Evolutionary conservation across 2,113 vertebrate species (phyloP).

Genomic region (Paraplagusia blochii): DNA sequence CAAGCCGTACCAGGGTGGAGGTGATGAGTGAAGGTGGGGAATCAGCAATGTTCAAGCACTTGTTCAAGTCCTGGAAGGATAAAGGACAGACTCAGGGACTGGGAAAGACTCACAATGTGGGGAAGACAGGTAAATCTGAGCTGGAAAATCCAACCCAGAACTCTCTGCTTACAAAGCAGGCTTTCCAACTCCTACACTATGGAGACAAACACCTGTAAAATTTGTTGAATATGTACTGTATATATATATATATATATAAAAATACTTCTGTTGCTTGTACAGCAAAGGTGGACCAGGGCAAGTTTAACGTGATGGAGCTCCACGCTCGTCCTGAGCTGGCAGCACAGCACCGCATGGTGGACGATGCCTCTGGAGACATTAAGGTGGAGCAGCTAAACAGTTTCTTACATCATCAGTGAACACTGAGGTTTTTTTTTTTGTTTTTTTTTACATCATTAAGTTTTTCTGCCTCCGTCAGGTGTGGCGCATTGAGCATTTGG

Average conservation of each 20-base stretch:
- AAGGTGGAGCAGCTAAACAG: constrained; percentile 64
- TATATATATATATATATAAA: no score
- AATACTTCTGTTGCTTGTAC: neutral
- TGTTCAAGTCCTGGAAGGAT: constrained; percentile 86
- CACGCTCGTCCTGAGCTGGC: constrained; percentile 85
- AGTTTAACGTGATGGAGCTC: constrained; percentile 85
- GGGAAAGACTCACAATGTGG: constrained; percentile 73
- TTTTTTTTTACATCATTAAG: neutral
- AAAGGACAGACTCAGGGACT: constrained; percentile 77
- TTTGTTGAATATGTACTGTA: no score
- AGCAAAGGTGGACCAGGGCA: constrained; percentile 87
- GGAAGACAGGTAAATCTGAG: constrained; percentile 80
- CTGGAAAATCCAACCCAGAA: no score
- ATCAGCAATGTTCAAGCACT: constrained; percentile 88
- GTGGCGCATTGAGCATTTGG: constrained; percentile 85
- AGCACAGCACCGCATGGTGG: constrained; percentile 87
- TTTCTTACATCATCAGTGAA: neutral
- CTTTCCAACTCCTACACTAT: no score
- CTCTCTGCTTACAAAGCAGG: no score
- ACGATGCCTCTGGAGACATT: constrained; percentile 83
- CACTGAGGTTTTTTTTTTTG: neutral
- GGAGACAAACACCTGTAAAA: no score
- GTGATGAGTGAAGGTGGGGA: constrained; percentile 86
- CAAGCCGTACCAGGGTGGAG: constrained; percentile 79
- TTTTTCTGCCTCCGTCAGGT: constrained; percentile 64